A percentile compares a stretch with the other conserved stretches of the same genome.
Evolutionary conservation across 2,113 vertebrate species (phyloP).

Genomic region (Aepyceros melampus): DNA sequence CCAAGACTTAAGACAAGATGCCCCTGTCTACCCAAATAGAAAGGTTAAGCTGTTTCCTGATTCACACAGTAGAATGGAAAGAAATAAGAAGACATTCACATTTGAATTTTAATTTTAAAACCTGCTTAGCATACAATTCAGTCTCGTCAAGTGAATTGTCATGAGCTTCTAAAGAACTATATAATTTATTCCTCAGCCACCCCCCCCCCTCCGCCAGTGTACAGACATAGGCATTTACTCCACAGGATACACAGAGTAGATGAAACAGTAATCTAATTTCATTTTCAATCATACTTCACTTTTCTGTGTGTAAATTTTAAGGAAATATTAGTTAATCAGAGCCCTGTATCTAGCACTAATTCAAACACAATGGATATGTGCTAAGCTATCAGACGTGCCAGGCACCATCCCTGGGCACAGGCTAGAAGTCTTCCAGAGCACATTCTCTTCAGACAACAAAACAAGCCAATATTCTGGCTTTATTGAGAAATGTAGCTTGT

Average conservation of each 20-base stretch:
- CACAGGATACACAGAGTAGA: not conserved
- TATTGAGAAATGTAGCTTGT: not conserved
- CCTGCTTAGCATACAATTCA: slow-evolving; percentile 11
- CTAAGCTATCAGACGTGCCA: not conserved
- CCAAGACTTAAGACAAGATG: not conserved
- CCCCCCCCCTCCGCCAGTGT: not conserved
- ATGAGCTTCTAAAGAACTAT: not conserved
- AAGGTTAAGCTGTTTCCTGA: not conserved
- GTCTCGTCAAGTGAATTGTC: not conserved
- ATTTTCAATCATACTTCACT: slow-evolving; percentile 1
- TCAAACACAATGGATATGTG: not conserved
- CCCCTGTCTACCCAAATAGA: not conserved
- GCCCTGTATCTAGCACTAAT: not conserved
- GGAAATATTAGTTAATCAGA: not conserved
- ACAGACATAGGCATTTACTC: not conserved
- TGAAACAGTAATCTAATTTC: slow-evolving; percentile 7
- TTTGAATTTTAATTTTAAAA: slow-evolving; percentile 53
- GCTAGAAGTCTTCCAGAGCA: not conserved
- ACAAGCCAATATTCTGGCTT: not conserved
- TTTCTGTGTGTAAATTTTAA: slow-evolving; percentile 6
- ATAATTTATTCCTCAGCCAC: not conserved
- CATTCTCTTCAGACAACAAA: not conserved
- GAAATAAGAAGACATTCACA: not conserved
- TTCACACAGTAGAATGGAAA: not conserved
- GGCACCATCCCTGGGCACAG: not conserved